Evolutionary conservation across 2,797 vertebrate genomes (phyloP).

Genomic region (Sebastes trivittatus): DNA sequence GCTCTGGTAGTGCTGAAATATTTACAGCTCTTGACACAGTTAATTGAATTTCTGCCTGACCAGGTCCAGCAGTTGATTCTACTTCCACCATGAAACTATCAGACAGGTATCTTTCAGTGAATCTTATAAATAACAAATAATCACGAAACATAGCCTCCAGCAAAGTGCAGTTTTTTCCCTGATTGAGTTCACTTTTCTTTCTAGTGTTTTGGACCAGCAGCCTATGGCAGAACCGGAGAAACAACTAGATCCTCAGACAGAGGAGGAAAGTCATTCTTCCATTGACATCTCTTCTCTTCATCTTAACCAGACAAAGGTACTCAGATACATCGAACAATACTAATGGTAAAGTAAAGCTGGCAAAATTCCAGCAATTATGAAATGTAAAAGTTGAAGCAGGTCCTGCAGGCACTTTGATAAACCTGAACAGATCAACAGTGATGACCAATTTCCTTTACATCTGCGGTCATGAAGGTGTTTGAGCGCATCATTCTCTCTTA

Average conservation of each 20-base stretch:
- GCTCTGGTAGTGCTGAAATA: background rate
- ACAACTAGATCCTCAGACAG: slow-evolving; percentile 16
- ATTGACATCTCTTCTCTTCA: slow-evolving; percentile 47
- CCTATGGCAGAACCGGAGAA: slow-evolving; percentile 33
- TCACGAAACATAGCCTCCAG: background rate
- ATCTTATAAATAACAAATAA: background rate
- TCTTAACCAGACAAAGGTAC: slow-evolving; percentile 49
- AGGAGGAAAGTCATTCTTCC: slow-evolving; percentile 20
- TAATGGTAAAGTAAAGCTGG: background rate
- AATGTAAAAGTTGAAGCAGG: background rate
- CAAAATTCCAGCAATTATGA: background rate
- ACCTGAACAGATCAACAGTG: background rate
- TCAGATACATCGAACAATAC: background rate
- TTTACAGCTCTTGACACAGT: slow-evolving; percentile 10
- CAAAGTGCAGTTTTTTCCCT: slow-evolving; percentile 1
- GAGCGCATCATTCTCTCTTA: no score
- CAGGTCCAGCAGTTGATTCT: slow-evolving; percentile 27
- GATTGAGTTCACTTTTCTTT: slow-evolving; percentile 1
- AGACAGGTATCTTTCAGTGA: slow-evolving; percentile 60
- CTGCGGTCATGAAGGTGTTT: no score
- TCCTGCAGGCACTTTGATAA: background rate
- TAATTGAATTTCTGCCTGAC: slow-evolving; percentile 31
- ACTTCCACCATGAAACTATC: slow-evolving; percentile 32
- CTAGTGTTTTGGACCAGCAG: slow-evolving; percentile 46
- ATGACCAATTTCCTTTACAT: no score